Base-by-base conservation (phyloP, 1,140 invertebrate genomes). In the Hirudo medicinalis region DNA sequence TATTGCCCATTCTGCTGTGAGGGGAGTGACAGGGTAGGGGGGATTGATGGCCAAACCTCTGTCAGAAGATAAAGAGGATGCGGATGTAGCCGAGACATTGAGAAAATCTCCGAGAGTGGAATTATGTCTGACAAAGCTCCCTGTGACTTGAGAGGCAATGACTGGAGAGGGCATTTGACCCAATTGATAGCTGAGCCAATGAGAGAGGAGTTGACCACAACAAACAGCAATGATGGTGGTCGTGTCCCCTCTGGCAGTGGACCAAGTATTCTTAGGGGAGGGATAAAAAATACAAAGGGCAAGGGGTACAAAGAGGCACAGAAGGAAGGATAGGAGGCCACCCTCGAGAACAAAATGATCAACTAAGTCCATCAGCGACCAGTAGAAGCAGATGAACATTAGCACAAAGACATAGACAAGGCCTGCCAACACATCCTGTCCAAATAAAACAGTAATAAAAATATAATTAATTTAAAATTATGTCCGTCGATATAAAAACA, bases 101-200 rank as follows among this genome's bases (percentile, higher is more conserved):
- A 81, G 72, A 11, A 40, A 40, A 40, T 40, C 11, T 4, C 11
- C 40, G n/a, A n/a, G 20, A 27, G 55, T 60, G 20, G 20, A n/a
- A 60, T 22, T 75, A 72, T 25, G 81, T 79, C 43, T 84, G 40
- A 40, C 4, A 40, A 40, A 40, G 11, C 40, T 40, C 40, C 40
- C 40, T 63, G 29, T 36, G 54, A 71, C 29, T 60, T 82, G 27
- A 60, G 20, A 27, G 20, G 15, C 80, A 3, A 36, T 69, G 9
- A 43, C 19, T 19, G 70, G 29, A 27, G 27, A 57, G 25, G 71
- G 78, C 82, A 90, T 87, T 72, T 87, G 83, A 36, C 89, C 89
- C 22, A 87, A 83, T 78, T 88, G 88, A 79, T 88, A 91, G 82
- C 91, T 91, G 8, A 89, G 81, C 90, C 91, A 93, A 2, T 89